Conservation (phyloP, 2,797 vertebrate species). For the Poecilia picta region DNA sequence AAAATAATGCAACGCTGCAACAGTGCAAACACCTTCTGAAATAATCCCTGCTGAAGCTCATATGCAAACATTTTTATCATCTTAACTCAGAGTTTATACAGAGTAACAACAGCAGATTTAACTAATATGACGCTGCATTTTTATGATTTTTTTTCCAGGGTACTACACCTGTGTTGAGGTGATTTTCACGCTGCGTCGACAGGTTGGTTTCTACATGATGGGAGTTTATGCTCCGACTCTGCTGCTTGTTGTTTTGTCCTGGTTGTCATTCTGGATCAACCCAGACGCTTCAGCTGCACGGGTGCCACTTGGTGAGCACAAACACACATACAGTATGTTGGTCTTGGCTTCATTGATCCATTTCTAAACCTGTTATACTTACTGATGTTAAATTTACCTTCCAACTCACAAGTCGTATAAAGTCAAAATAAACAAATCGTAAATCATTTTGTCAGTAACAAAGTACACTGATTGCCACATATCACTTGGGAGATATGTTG, state of each 20-base stretch:
- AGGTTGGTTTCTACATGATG: conserved; percentile 99
- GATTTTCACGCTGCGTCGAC: conserved; percentile 93
- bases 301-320: conserved; percentile 90
- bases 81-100: not conserved
- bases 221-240: conserved; percentile 96
- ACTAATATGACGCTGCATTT: not conserved
- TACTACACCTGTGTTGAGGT: conserved; percentile 98
- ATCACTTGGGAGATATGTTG: not conserved
- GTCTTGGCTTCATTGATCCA: not conserved
- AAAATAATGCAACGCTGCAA: conserved; percentile 1
- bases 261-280: conserved; percentile 99
- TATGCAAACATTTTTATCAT: not conserved
- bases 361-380: not conserved
- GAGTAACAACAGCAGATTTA: not conserved
- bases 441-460: not conserved
- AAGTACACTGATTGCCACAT: not conserved
- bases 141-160: conserved; percentile 73
- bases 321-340: not conserved
- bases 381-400: not conserved
- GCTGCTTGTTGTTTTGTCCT: conserved; percentile 93
- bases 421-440: no score
- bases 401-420: not conserved
- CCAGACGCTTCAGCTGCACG: conserved; percentile 95
- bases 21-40: not conserved
- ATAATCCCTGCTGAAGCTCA: not conserved